Evolutionary conservation across 2,797 vertebrate species (phyloP), one percentile per base, ranked within the genome.

Genomic region (Myotis pilosus): DNA sequence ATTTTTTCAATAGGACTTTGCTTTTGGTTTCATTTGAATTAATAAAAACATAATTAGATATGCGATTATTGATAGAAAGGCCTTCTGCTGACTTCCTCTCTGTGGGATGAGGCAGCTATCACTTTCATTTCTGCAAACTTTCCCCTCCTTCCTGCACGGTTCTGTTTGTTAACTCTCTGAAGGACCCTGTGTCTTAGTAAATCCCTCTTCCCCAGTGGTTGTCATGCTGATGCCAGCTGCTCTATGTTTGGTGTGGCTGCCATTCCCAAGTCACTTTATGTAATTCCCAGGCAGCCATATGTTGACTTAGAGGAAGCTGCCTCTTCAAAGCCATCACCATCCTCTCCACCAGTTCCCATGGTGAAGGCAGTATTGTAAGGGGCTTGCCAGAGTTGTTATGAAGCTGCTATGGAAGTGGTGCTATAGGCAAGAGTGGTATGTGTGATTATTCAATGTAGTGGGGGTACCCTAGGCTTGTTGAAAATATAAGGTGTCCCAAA

Each of bases 1-100:
- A n/a, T 74, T 20, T 89, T 78, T 83, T 36, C 15, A 38, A 38
- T 38, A 38, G 51, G 28, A 57, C 28, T 76, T 96, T 49, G 38
- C 28, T 91, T 95, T 95, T 22, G 69, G 33, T 88, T 95, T 88
- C 53, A 55, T 85, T 85, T 79, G 76, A 87, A 75, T 87, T 92
- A 47, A 22, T 92, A 36, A 81, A 79, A 66, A 36, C 19, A n/a
- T 41, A 74, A 53, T 44, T 62, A 91, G 69, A 33, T 17, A 62
- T 1, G 1, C 38, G 12, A 11, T 84, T 76, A 19, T 91, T 66
- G 36, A 41, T 25, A 25, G 74, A 72, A 87, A 60, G 33, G 2
- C 38, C 12, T 64, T 80, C n/a, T 51, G 33, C 84, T 41, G 19
- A 44, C 55, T 76, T 64, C 7, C 23, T 16, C 7, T 49, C 5